phyloP scores from a whole-genome alignment of 2,113 vertebrate species.

The Python bivittatus region DNA sequence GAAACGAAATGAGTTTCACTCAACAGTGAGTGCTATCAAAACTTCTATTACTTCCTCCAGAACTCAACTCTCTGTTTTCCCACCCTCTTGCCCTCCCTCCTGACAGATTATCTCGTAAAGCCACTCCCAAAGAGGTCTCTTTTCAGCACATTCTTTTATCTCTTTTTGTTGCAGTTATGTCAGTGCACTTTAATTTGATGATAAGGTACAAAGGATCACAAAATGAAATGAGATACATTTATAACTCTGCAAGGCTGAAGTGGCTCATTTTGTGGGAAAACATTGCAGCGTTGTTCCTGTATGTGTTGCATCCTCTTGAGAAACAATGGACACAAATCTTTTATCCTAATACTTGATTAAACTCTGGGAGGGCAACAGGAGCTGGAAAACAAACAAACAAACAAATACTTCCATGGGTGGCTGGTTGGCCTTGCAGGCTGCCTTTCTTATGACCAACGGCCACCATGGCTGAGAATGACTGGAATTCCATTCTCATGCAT shows the following conservation, averaged over 20 bases:
- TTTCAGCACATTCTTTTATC: background rate
- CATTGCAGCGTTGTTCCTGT: background rate
- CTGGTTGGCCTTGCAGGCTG: background rate
- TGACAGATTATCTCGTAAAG: background rate
- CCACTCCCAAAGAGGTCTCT: slow-evolving; percentile 26
- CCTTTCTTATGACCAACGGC: background rate
- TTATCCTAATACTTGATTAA: background rate
- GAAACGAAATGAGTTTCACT: background rate
- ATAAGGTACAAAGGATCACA: background rate
- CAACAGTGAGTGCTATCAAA: rapidly evolving
- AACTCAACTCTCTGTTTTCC: background rate
- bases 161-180: background rate
- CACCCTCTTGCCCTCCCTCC: background rate
- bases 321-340: background rate
- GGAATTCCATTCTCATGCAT: background rate
- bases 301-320: background rate
- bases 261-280: background rate
- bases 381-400: background rate
- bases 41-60: background rate
- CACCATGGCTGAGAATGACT: background rate
- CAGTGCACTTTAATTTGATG: background rate
- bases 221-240: background rate
- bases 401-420: background rate
- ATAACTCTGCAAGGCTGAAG: background rate
- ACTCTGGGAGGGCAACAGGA: background rate